Evolutionary conservation across 2,113 vertebrate species (phyloP).

Genomic region (Sphyrna mokarran): DNA sequence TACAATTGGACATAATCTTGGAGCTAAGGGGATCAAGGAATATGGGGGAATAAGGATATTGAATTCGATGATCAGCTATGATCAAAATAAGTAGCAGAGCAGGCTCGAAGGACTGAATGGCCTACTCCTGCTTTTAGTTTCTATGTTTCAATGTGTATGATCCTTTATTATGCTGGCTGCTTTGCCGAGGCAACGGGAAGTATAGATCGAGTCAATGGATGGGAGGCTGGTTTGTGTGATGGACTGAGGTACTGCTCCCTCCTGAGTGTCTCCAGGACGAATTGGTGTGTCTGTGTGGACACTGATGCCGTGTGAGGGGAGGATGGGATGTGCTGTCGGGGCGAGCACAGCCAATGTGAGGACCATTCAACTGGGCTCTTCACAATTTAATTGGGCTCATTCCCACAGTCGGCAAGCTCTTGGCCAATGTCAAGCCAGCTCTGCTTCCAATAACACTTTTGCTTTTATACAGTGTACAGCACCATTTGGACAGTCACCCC

Average conservation of each 20-base stretch:
- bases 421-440: neutral
- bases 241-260: slow-evolving; percentile 42
- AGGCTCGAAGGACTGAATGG: too few relatives aligned
- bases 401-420: slow-evolving; percentile 41
- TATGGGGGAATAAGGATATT: too few relatives aligned
- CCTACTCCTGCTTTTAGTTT: too few relatives aligned
- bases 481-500: neutral
- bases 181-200: too few relatives aligned
- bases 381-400: slow-evolving; percentile 52
- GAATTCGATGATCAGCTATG: too few relatives aligned
- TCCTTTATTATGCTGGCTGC: too few relatives aligned
- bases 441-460: neutral
- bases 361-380: slow-evolving; percentile 55
- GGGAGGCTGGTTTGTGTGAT: too few relatives aligned
- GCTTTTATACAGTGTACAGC: neutral
- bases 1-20: too few relatives aligned
- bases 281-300: slow-evolving; percentile 66
- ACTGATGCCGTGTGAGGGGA: slow-evolving; percentile 78
- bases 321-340: slow-evolving; percentile 65
- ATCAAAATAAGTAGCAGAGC: too few relatives aligned
- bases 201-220: too few relatives aligned
- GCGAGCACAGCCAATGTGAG: slow-evolving; percentile 70
- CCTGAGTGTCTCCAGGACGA: slow-evolving; percentile 63
- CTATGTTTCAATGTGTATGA: too few relatives aligned
- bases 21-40: too few relatives aligned